A percentile compares a stretch with the other conserved stretches of the same genome.
Evolutionary conservation across 1,140 invertebrate species (phyloP).

Genomic region (Drosophila teissieri): DNA sequence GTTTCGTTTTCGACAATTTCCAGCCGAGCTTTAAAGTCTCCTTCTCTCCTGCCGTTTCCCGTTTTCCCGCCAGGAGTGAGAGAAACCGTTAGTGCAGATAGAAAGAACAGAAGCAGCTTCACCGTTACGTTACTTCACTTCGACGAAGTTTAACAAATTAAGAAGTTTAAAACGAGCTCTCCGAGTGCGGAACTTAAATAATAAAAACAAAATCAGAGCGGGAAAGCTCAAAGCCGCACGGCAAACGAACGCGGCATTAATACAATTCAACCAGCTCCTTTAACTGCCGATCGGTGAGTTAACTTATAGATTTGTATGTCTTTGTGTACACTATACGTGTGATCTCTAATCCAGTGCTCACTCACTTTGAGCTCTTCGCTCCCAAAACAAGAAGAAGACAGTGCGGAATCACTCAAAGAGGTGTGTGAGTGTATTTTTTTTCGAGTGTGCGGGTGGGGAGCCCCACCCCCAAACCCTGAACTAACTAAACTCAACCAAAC

Average conservation of each 20-base stretch:
- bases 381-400: constrained; percentile 33
- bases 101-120: constrained; percentile 1
- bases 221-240: constrained; percentile 25
- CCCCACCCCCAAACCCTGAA: constrained; percentile 24
- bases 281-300: constrained; percentile 24
- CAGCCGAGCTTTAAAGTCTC: constrained; percentile 3
- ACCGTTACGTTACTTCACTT: constrained; percentile 37
- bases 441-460: constrained; percentile 18
- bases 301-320: not conserved
- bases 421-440: constrained; percentile 13
- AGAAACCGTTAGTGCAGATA: no score
- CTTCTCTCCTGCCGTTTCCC: not conserved
- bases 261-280: constrained; percentile 52
- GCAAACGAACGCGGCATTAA: constrained; percentile 28
- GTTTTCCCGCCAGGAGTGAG: not conserved
- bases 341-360: constrained; percentile 59
- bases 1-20: constrained; percentile 9
- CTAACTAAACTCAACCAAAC: constrained; percentile 37
- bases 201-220: constrained; percentile 12
- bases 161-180: constrained; percentile 18
- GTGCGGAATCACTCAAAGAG: constrained; percentile 62
- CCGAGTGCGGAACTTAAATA: constrained; percentile 7
- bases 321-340: constrained; percentile 19
- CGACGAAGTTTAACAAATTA: constrained; percentile 22
- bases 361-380: constrained; percentile 48